phyloP scores from a whole-genome alignment of 2,113 vertebrate genomes.

The Boleophthalmus pectinirostris region DNA sequence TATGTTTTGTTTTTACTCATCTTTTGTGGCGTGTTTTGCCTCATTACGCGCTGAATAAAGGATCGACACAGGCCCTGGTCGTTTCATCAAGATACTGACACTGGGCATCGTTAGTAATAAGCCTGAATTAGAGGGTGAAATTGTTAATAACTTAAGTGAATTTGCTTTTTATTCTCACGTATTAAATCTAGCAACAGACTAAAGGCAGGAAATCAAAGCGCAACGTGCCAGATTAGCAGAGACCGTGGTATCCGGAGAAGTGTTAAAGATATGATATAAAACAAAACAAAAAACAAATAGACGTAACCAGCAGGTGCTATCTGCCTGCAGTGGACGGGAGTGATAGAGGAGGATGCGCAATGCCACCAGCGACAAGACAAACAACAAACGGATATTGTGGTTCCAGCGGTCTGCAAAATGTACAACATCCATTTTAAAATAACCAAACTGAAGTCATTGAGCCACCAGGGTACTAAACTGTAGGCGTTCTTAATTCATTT shows the following conservation, averaged over 20 bases:
- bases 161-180: neutral
- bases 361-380: neutral
- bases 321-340: slow-evolving; percentile 9
- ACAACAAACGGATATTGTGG: neutral
- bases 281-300: slow-evolving; percentile 29
- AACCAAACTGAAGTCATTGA: too few relatives aligned
- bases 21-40: slow-evolving; percentile 30
- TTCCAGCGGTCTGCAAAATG: neutral
- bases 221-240: slow-evolving; percentile 63
- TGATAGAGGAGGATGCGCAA: slow-evolving; percentile 1
- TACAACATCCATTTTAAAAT: too few relatives aligned
- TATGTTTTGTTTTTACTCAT: slow-evolving; percentile 42
- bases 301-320: neutral
- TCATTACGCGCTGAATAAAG: slow-evolving; percentile 50
- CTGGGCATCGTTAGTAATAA: neutral
- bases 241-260: slow-evolving; percentile 47
- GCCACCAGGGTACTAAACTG: too few relatives aligned
- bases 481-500: too few relatives aligned
- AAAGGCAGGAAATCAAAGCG: slow-evolving; percentile 76
- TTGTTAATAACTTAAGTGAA: neutral
- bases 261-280: slow-evolving; percentile 52
- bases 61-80: neutral
- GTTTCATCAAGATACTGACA: neutral
- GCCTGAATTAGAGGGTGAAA: neutral
- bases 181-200: neutral